Percentiles rank a stretch among this genome's conserved stretches.
Evolutionary conservation across 2,797 vertebrate genomes (phyloP).

Genomic region (Propithecus deckenii): DNA sequence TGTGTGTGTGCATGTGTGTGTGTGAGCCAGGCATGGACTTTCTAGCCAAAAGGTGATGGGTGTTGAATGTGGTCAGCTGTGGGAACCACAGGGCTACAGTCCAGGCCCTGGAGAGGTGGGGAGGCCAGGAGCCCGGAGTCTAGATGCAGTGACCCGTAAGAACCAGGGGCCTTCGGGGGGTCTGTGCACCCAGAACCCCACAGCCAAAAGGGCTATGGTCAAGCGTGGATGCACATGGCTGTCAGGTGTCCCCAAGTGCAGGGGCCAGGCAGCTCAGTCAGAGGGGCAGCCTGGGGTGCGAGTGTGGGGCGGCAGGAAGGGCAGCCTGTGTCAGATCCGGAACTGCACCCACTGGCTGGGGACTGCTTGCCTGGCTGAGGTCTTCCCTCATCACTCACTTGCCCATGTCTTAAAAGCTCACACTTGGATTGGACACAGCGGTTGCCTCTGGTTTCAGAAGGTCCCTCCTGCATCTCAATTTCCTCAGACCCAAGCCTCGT

Average conservation of each 20-base stretch:
- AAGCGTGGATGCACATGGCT: neutral
- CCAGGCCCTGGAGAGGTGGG: neutral
- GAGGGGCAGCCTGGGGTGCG: accelerated
- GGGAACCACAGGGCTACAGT: neutral
- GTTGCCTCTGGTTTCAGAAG: neutral
- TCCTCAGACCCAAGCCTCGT: neutral
- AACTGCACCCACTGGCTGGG: neutral
- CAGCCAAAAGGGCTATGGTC: neutral
- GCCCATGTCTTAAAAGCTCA: neutral
- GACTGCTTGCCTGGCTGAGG: neutral
- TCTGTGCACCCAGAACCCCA: neutral
- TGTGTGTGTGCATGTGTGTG: neutral
- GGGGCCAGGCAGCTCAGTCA: neutral
- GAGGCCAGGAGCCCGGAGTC: neutral
- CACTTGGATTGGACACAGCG: neutral
- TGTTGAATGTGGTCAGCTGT: neutral
- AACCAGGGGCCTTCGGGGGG: neutral
- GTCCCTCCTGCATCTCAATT: no score
- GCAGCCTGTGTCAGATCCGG: accelerated
- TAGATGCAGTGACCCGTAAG: neutral
- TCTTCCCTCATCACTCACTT: neutral
- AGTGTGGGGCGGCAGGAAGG: accelerated
- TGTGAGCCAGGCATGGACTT: neutral
- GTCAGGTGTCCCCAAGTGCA: neutral
- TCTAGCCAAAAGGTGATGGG: neutral